Conservation (phyloP, 2,888 invertebrate genomes). For the Ophonus ardosiacus region DNA sequence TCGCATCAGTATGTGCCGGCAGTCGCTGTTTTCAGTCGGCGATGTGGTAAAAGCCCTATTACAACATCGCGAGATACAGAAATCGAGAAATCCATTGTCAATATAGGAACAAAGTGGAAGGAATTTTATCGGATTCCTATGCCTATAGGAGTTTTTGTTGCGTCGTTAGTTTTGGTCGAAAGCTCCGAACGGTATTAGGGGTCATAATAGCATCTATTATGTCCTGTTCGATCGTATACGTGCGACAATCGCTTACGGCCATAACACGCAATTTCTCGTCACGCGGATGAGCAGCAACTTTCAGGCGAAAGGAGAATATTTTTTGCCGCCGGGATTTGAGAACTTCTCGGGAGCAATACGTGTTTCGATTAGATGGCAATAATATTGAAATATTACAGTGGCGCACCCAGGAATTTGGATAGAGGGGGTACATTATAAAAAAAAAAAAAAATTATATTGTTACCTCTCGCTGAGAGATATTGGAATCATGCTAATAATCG, state of each 20-base stretch:
- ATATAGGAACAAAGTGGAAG: conserved; percentile 44
- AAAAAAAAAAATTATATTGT: no score
- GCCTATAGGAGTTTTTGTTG: conserved; percentile 52
- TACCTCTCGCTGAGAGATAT: no score
- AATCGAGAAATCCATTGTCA: conserved; percentile 53
- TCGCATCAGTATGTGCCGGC: conserved; percentile 5
- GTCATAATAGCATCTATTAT: conserved; percentile 62
- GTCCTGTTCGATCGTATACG: conserved; percentile 59
- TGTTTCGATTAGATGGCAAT: conserved; percentile 47
- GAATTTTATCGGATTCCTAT: conserved; percentile 47
- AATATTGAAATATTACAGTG: conserved; percentile 44
- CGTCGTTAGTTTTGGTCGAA: conserved; percentile 63
- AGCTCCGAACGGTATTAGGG: conserved; percentile 52
- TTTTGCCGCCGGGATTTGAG: conserved; percentile 19
- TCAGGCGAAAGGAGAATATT: conserved; percentile 15
- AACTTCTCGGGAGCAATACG: conserved; percentile 17
- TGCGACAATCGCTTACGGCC: conserved; percentile 58
- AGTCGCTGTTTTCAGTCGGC: not conserved
- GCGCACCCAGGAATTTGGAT: no score
- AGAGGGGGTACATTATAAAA: no score
- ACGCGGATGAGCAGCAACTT: conserved; percentile 48
- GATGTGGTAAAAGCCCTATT: conserved; percentile 9
- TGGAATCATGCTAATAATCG: no score
- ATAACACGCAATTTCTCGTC: conserved; percentile 60
- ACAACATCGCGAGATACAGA: conserved; percentile 4